phyloP scores from a whole-genome alignment of 1,140 invertebrate genomes.

The Drosophila rufa region DNA sequence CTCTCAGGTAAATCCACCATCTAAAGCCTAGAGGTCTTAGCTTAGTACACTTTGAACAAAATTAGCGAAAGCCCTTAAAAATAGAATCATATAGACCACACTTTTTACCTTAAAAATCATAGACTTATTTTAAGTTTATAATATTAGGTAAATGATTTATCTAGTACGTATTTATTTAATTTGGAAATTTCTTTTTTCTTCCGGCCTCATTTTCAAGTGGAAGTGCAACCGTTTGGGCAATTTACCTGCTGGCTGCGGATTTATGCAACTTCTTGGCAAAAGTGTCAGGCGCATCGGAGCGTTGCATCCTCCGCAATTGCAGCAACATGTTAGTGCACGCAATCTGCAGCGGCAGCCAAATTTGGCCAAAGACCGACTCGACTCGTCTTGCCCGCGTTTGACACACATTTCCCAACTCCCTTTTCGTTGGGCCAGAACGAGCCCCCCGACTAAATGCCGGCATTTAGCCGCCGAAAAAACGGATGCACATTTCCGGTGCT shows the following conservation, averaged over 20 bases:
- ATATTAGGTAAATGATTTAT: no score
- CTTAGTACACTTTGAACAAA: not conserved
- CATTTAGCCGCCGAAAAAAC: constrained; percentile 59
- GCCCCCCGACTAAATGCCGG: constrained; percentile 48
- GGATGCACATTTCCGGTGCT: constrained; percentile 73
- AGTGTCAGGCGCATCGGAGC: constrained; percentile 65
- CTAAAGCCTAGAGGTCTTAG: no score
- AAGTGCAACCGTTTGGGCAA: constrained; percentile 32
- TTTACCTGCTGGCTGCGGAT: constrained; percentile 21
- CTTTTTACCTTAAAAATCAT: no score
- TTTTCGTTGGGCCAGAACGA: constrained; percentile 50
- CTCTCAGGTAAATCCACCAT: not conserved
- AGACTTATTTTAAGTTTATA: no score
- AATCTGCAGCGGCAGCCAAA: constrained; percentile 47
- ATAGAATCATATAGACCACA: no score
- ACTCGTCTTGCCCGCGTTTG: constrained; percentile 52
- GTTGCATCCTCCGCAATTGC: constrained; percentile 64
- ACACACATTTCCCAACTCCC: constrained; percentile 64
- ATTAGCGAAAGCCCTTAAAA: no score
- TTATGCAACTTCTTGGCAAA: constrained; percentile 47
- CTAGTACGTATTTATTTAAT: no score
- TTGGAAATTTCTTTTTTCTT: no score
- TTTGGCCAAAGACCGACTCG: constrained; percentile 56
- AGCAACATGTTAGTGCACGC: constrained; percentile 44
- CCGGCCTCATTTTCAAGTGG: not conserved